Conservation (phyloP, 2,797 vertebrate species). For the Betta splendens region DNA sequence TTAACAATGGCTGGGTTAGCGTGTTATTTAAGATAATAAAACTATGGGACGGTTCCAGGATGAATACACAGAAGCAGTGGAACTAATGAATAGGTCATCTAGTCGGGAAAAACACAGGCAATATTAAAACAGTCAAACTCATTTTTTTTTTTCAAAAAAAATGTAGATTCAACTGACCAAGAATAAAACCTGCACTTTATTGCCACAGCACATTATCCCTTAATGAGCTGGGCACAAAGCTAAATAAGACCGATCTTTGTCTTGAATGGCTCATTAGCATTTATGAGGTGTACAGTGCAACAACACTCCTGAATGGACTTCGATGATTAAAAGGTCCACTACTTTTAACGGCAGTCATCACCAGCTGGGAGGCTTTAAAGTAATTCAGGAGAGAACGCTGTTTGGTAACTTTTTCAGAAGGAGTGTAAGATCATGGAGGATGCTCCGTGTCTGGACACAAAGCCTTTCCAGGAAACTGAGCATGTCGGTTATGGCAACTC, state of each 20-base stretch:
- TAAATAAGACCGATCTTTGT: constrained; percentile 36
- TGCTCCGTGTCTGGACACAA: constrained; percentile 1
- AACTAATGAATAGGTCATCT: constrained; percentile 72
- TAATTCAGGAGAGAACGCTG: constrained; percentile 46
- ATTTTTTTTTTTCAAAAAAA: background rate
- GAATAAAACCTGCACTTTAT: background rate
- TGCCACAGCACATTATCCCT: background rate
- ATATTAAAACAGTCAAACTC: constrained; percentile 42
- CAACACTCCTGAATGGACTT: constrained; percentile 16
- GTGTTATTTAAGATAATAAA: constrained; percentile 74
- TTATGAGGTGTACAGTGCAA: constrained; percentile 25
- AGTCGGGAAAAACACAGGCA: constrained; percentile 43
- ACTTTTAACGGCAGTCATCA: constrained; percentile 33
- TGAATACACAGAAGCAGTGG: constrained; percentile 60
- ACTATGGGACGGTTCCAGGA: constrained; percentile 62
- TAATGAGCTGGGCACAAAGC: constrained; percentile 1
- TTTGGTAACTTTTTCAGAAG: constrained; percentile 38
- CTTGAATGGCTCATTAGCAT: constrained; percentile 40
- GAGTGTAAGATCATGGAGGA: constrained; percentile 42
- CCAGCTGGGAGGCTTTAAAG: constrained; percentile 31
- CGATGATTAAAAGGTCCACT: constrained; percentile 14
- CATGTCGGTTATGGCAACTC: background rate
- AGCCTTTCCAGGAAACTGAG: constrained; percentile 2
- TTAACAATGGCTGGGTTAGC: constrained; percentile 76
- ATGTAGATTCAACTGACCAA: background rate